Evolutionary conservation across 2,113 vertebrate species (phyloP).

Genomic region (Numida meleagris): DNA sequence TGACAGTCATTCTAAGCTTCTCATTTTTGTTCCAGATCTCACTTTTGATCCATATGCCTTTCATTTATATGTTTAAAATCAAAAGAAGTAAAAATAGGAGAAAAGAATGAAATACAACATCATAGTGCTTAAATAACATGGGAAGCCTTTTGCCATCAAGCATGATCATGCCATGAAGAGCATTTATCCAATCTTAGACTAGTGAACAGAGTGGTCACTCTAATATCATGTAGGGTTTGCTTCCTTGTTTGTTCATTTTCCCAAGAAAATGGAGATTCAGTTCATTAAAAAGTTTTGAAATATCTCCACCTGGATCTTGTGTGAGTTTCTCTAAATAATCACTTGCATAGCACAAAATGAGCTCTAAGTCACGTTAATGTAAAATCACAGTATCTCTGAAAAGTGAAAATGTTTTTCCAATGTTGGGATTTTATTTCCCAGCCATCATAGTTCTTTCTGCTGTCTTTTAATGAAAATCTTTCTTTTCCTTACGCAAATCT

Average conservation of each 20-base stretch:
- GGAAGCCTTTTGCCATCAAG: not conserved
- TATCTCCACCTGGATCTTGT: not conserved
- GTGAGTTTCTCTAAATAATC: constrained; percentile 58
- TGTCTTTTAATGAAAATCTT: not conserved
- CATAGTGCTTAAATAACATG: not conserved
- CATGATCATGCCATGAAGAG: not conserved
- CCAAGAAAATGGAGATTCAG: not conserved
- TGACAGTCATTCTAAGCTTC: not conserved
- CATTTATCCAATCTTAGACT: not conserved
- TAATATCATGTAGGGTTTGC: not conserved
- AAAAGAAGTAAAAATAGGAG: constrained; percentile 38
- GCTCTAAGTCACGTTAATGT: not conserved
- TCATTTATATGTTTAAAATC: constrained; percentile 6
- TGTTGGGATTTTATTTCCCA: not conserved
- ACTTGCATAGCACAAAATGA: not conserved
- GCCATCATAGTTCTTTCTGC: not conserved
- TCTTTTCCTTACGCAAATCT: not conserved
- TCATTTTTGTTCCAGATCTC: constrained; percentile 55
- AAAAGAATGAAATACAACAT: constrained; percentile 57
- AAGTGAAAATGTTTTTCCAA: constrained; percentile 53
- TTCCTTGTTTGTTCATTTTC: not conserved
- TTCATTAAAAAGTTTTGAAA: constrained; percentile 23
- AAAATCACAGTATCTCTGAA: constrained; percentile 32
- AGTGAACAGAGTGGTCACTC: not conserved
- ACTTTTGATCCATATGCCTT: not conserved